Percentiles rank a stretch among this genome's conserved stretches.
Evolutionary conservation across 2,888 invertebrate species (phyloP).

Genomic region (Drosophila recens): DNA sequence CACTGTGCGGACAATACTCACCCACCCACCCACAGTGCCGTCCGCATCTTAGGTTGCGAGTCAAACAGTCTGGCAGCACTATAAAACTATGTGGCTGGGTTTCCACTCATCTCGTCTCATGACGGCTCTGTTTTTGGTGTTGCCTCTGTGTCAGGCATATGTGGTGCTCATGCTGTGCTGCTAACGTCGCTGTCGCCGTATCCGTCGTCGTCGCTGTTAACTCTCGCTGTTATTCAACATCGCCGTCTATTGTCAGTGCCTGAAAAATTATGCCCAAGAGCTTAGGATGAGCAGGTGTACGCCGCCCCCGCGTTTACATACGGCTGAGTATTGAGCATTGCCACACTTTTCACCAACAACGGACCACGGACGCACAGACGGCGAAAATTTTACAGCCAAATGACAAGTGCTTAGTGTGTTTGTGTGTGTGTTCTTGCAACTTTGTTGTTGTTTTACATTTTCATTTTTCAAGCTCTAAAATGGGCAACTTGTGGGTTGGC

Average conservation of each 20-base stretch:
- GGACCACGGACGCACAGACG: conserved; percentile 18
- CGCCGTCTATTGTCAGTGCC: conserved; percentile 37
- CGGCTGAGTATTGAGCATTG: conserved; percentile 58
- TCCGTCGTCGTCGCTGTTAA: conserved; percentile 46
- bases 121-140: conserved; percentile 31
- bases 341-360: conserved; percentile 53
- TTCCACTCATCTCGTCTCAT: conserved; percentile 38
- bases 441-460: conserved; percentile 41
- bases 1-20: conserved; percentile 43
- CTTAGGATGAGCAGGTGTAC: conserved; percentile 47
- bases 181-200: conserved; percentile 26
- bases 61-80: conserved; percentile 79
- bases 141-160: conserved; percentile 35
- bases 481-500: conserved; percentile 60
- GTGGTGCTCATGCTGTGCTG: conserved; percentile 33
- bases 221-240: conserved; percentile 57
- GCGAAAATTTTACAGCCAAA: conserved; percentile 58
- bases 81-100: conserved; percentile 25
- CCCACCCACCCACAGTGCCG: conserved; percentile 7
- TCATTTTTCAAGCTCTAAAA: conserved; percentile 59
- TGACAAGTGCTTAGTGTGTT: conserved; percentile 68
- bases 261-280: conserved; percentile 72
- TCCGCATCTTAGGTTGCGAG: conserved; percentile 35
- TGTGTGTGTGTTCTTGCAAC: conserved; percentile 25
- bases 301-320: conserved; percentile 1